phyloP scores from a whole-genome alignment of 1,140 invertebrate species.

The Tenebrio molitor region DNA sequence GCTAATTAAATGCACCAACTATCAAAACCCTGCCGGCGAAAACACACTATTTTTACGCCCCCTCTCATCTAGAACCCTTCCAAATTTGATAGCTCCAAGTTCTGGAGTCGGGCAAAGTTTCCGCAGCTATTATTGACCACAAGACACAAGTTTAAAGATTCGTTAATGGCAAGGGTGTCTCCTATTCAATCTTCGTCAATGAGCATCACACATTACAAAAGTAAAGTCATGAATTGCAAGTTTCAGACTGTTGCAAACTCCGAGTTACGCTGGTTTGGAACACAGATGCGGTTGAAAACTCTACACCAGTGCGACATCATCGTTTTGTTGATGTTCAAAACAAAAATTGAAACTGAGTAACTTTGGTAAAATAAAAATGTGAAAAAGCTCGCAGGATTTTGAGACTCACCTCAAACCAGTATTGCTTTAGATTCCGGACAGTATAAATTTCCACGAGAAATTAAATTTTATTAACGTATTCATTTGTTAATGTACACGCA shows the following conservation, averaged over 20 bases:
- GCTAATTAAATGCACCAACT: conserved; percentile 27
- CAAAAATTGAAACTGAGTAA: neutral
- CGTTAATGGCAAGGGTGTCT: neutral
- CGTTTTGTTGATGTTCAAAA: too few species aligned
- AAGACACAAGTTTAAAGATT: conserved; percentile 25
- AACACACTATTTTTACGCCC: too few species aligned
- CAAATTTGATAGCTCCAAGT: conserved; percentile 13
- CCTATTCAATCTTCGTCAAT: neutral
- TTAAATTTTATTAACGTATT: conserved; percentile 15
- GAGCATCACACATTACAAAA: neutral
- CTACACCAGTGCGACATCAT: too few species aligned
- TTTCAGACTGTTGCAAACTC: neutral
- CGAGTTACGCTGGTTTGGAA: too few species aligned
- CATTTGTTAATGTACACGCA: conserved; percentile 40
- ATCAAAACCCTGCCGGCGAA: too few species aligned
- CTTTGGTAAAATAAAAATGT: neutral
- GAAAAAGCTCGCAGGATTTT: too few species aligned
- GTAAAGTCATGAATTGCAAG: neutral
- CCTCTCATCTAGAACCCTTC: too few species aligned
- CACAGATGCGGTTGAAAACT: too few species aligned
- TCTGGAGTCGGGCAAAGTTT: conserved; percentile 8
- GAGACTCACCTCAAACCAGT: too few species aligned
- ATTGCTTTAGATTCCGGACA: too few species aligned
- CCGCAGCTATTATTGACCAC: neutral
- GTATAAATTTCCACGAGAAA: too few species aligned